phyloP scores from a whole-genome alignment of 30 jellyfish, hydroid and myxozoan species.

The Turritopsis dohrnii region DNA sequence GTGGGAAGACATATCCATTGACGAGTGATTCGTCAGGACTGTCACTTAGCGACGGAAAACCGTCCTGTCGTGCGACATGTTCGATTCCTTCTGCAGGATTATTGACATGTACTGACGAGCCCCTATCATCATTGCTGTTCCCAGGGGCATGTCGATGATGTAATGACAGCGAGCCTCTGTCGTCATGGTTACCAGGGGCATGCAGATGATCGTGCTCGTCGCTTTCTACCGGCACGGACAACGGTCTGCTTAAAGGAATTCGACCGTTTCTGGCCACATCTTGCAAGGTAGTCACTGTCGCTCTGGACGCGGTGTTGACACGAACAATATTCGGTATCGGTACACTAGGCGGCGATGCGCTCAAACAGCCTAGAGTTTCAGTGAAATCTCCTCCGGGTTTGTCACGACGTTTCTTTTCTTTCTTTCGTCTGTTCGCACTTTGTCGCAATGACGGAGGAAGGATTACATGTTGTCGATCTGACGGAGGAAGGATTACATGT shows the following conservation, averaged over 20 bases:
- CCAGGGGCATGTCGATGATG: not conserved
- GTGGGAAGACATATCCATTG: not conserved
- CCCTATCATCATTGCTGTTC: not conserved
- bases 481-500: not conserved
- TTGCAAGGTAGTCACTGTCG: not conserved
- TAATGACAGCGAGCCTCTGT: not conserved
- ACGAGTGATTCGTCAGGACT: not conserved
- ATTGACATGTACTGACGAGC: not conserved
- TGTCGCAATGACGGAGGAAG: not conserved
- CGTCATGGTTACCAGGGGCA: not conserved
- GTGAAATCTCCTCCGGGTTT: not conserved
- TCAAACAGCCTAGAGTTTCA: not conserved
- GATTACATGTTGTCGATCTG: not conserved
- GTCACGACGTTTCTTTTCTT: not conserved
- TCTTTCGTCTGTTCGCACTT: not conserved
- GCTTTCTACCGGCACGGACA: not conserved
- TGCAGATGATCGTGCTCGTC: not conserved
- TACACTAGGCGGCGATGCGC: not conserved
- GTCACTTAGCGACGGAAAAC: not conserved
- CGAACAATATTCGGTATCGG: no score
- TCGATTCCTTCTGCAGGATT: not conserved
- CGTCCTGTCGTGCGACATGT: not conserved
- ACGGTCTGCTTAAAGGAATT: no score
- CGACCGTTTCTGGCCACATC: not conserved
- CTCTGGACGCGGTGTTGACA: not conserved